Evolutionary conservation across 2,888 invertebrate genomes (phyloP).

Genomic region (Hedychridium roseum): DNA sequence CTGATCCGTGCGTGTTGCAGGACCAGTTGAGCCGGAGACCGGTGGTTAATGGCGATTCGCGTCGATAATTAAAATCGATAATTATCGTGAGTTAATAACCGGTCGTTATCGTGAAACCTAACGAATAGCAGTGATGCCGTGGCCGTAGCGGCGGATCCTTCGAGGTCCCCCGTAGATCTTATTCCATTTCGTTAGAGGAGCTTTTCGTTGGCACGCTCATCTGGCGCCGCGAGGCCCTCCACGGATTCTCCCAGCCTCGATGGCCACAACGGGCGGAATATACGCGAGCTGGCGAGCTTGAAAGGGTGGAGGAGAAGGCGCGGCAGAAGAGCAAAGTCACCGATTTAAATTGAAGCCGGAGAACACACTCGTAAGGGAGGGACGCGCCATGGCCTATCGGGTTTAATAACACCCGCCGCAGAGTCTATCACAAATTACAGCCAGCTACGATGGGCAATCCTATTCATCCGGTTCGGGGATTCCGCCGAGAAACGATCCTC

Average conservation of each 20-base stretch:
- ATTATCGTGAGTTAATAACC: slow-evolving; percentile 59
- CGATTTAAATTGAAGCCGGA: slow-evolving; percentile 59
- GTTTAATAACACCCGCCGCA: slow-evolving; percentile 42
- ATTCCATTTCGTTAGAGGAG: slow-evolving; percentile 26
- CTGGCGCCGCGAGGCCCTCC: slow-evolving; percentile 1
- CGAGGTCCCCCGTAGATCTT: slow-evolving; percentile 27
- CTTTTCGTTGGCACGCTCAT: slow-evolving; percentile 15
- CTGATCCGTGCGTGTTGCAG: slow-evolving; percentile 10
- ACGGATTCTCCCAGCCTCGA: slow-evolving; percentile 1
- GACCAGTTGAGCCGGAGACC: slow-evolving; percentile 4
- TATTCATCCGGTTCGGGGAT: too few species aligned
- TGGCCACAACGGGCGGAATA: too few species aligned
- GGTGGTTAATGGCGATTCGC: slow-evolving; percentile 30
- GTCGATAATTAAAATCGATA: slow-evolving; percentile 61
- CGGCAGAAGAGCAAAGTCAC: slow-evolving; percentile 55
- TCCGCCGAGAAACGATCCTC: too few species aligned
- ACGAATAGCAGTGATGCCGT: slow-evolving; percentile 38
- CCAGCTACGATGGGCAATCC: too few species aligned
- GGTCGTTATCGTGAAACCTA: slow-evolving; percentile 58
- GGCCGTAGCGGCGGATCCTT: too few species aligned
- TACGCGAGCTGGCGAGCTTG: too few species aligned
- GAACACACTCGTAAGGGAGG: slow-evolving; percentile 50
- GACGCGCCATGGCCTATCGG: slow-evolving; percentile 38
- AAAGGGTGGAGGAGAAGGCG: slow-evolving; percentile 25
- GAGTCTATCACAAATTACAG: too few species aligned